Percentiles rank a stretch among this genome's conserved stretches.
Evolutionary conservation across 2,888 invertebrate genomes (phyloP).

Genomic region (Rhagonycha fulva): DNA sequence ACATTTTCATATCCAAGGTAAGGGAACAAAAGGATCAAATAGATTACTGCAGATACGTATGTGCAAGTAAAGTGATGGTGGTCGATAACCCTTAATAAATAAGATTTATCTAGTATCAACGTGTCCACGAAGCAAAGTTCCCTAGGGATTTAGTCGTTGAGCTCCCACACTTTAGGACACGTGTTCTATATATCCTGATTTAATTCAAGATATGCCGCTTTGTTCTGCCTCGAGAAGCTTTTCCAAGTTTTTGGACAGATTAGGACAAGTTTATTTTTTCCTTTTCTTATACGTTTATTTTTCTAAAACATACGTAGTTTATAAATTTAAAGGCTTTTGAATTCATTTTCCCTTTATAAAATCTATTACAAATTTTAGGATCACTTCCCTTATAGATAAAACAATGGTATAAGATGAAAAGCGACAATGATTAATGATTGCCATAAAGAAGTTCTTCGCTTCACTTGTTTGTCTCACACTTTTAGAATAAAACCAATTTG

Average conservation of each 20-base stretch:
- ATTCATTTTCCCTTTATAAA: constrained; percentile 1
- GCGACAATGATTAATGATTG: constrained; percentile 45
- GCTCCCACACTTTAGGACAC: constrained; percentile 28
- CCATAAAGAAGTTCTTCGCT: constrained; percentile 43
- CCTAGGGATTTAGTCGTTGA: constrained; percentile 25
- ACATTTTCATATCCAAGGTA: constrained; percentile 2
- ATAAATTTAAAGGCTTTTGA: neutral
- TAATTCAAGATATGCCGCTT: constrained; percentile 28
- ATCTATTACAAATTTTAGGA: constrained; percentile 10
- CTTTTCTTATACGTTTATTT: neutral
- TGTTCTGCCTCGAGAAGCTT: constrained; percentile 18
- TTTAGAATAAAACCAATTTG: constrained; percentile 41
- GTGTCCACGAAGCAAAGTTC: constrained; percentile 25
- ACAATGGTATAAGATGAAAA: constrained; percentile 22
- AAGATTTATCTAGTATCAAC: constrained; percentile 32
- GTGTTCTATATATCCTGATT: constrained; percentile 30
- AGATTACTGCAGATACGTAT: constrained; percentile 21
- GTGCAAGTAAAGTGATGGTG: constrained; percentile 26
- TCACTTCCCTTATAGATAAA: constrained; percentile 11
- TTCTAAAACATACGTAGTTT: neutral
- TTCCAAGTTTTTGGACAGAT: constrained; percentile 18
- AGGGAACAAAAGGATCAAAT: constrained; percentile 13
- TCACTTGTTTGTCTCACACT: constrained; percentile 33
- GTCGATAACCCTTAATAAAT: constrained; percentile 31
- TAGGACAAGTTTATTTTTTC: constrained; percentile 2